These are phyloP conservation scores for Paramormyrops hopkinsi DNA, from an alignment of 2,797 vertebrate genomes.

Conservation along the genomic window DNA sequence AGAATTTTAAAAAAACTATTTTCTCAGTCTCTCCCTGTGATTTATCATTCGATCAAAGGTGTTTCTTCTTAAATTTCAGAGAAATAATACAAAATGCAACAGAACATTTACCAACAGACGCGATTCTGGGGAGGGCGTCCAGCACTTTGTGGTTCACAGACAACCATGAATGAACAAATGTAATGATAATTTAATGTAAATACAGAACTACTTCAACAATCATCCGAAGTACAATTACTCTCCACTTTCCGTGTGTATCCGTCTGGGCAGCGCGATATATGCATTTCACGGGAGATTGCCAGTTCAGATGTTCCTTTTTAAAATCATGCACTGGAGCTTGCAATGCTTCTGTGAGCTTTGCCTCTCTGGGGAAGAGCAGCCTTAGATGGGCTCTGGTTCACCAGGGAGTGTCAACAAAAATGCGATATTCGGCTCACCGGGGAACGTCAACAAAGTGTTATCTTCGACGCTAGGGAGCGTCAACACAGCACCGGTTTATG, in stretches of 20 bases:
- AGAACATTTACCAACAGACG: not conserved
- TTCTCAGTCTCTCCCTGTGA: constrained; percentile 4
- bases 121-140: not conserved
- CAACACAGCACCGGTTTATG: not conserved
- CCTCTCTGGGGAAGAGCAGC: not conserved
- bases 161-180: not conserved
- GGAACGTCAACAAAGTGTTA: not conserved
- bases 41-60: not conserved
- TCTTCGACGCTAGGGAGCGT: not conserved
- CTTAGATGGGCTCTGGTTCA: not conserved
- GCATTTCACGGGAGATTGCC: constrained; percentile 11
- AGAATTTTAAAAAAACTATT: not conserved
- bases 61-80: not conserved
- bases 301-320: constrained; percentile 4
- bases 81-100: not conserved
- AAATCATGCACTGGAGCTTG: not conserved
- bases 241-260: not conserved
- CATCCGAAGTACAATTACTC: not conserved
- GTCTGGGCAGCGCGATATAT: not conserved
- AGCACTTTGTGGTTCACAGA: not conserved
- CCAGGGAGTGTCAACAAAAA: not conserved
- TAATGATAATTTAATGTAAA: constrained; percentile 14
- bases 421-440: not conserved
- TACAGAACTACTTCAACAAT: not conserved
- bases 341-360: not conserved